A percentile compares a stretch with the other conserved stretches of the same genome.
phyloP scores from a whole-genome alignment of 2,888 invertebrate species.

The Papilio demoleus region DNA sequence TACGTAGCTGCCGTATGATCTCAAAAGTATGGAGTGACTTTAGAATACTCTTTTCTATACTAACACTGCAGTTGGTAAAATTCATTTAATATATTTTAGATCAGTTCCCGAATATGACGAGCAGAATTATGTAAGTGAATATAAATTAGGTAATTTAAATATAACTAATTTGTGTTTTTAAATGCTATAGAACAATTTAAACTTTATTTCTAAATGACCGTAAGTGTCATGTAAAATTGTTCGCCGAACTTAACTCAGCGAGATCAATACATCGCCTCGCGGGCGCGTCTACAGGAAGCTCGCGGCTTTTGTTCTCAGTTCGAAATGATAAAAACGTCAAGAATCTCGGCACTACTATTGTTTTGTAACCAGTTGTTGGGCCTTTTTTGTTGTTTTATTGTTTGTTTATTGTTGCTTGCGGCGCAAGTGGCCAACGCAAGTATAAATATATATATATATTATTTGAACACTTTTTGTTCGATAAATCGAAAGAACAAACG shows the following conservation, averaged over 20 bases:
- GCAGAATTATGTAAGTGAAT: no score
- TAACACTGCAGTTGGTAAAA: not conserved
- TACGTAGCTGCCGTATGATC: not conserved
- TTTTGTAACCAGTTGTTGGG: slow-evolving; percentile 71
- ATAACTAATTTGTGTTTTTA: no score
- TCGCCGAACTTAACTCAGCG: slow-evolving; percentile 40
- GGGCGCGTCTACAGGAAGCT: slow-evolving; percentile 80
- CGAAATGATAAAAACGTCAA: slow-evolving; percentile 82
- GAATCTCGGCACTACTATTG: slow-evolving; percentile 76
- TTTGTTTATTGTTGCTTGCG: slow-evolving; percentile 67
- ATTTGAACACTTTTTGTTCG: slow-evolving; percentile 42
- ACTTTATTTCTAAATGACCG: no score
- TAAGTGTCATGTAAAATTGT: slow-evolving; percentile 19
- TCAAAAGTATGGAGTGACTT: not conserved
- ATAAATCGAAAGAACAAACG: slow-evolving; percentile 28
- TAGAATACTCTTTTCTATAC: not conserved
- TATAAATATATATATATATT: slow-evolving; percentile 53
- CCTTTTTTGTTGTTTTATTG: slow-evolving; percentile 58
- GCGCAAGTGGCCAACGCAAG: slow-evolving; percentile 47
- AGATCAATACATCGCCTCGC: slow-evolving; percentile 65
- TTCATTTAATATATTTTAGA: not conserved
- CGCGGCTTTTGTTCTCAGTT: slow-evolving; percentile 79
- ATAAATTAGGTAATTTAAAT: no score
- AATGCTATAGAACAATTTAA: no score
- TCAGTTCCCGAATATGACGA: no score